Conservation (phyloP, 2,797 vertebrate genomes). For the Smutsia temminckii region DNA sequence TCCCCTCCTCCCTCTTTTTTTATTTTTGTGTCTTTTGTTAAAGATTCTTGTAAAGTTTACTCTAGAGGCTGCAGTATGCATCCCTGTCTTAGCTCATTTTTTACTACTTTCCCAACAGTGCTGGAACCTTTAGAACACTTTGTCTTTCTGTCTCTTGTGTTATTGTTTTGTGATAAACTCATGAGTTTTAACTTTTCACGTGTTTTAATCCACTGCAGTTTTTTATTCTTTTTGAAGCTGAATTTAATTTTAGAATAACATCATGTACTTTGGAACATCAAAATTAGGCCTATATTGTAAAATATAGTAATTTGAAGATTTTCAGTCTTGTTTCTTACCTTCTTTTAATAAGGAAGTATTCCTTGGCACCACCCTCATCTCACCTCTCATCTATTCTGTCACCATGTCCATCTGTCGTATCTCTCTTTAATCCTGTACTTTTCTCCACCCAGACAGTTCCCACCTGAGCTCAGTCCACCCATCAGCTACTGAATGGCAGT, state of each 20-base stretch:
- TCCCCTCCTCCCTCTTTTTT: background rate
- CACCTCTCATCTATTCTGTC: fast-evolving
- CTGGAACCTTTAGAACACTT: background rate
- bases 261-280: background rate
- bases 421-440: background rate
- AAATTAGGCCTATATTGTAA: background rate
- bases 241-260: background rate
- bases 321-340: background rate
- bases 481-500: background rate
- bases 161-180: background rate
- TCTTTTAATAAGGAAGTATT: background rate
- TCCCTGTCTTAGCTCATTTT: background rate
- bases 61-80: background rate
- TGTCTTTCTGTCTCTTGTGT: background rate
- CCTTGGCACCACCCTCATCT: background rate
- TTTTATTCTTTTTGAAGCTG: background rate
- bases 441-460: too few species aligned
- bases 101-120: background rate
- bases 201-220: background rate
- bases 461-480: background rate
- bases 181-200: background rate
- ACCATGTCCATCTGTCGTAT: background rate
- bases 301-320: background rate
- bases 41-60: background rate
- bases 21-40: background rate